Percentiles rank a stretch among this genome's conserved stretches.
phyloP scores from a whole-genome alignment of 2,113 vertebrate genomes.

The Mixornis gularis region DNA sequence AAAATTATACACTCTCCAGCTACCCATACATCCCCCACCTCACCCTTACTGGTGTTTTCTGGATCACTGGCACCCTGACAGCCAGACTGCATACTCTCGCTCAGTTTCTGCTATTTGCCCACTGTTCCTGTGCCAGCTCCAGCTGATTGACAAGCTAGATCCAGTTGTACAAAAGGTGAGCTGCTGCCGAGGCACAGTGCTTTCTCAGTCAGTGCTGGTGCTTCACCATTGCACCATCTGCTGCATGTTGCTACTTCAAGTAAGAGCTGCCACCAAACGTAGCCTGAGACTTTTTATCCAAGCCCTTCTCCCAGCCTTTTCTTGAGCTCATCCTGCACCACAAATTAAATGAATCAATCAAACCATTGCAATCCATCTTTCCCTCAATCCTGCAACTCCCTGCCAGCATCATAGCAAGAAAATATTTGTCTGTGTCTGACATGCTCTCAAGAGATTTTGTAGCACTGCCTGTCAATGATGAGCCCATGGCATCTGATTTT shows the following conservation, averaged over 20 bases:
- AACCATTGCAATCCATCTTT: background rate
- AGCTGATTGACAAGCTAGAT: background rate
- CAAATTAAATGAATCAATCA: background rate
- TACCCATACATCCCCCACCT: background rate
- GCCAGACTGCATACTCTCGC: background rate
- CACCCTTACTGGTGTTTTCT: background rate
- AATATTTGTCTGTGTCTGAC: background rate
- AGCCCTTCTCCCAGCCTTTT: background rate
- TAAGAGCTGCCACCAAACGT: background rate
- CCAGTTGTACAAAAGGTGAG: background rate
- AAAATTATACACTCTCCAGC: background rate
- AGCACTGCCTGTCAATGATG: rapidly evolving
- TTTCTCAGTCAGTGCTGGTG: background rate
- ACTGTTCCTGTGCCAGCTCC: background rate
- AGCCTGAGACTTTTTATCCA: background rate
- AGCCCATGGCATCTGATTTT: background rate
- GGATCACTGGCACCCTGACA: background rate
- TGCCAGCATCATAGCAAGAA: background rate
- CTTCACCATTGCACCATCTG: background rate
- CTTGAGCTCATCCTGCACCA: background rate
- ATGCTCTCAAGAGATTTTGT: background rate
- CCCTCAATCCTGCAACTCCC: background rate
- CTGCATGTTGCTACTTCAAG: background rate
- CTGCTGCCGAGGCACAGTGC: background rate
- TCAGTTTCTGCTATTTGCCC: background rate